phyloP scores from a whole-genome alignment of 2,797 vertebrate species.

The Fringilla coelebs region DNA sequence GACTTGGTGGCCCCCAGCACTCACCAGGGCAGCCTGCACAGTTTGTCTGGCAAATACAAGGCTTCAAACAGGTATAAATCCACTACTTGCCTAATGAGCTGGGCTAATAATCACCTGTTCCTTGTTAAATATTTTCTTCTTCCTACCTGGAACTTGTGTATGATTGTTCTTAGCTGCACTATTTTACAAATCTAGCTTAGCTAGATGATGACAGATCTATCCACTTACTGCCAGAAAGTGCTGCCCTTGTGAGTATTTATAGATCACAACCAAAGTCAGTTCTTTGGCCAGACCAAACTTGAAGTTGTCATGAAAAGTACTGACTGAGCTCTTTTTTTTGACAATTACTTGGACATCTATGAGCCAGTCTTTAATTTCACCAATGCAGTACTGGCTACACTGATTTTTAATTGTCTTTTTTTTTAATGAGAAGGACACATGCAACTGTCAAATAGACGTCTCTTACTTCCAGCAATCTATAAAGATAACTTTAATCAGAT shows the following conservation, averaged over 20 bases:
- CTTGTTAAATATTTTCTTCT: background rate
- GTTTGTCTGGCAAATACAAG: background rate
- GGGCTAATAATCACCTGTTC: background rate
- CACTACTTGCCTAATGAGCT: background rate
- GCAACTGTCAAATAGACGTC: background rate
- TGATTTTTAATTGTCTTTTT: background rate
- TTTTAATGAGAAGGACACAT: background rate
- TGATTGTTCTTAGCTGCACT: background rate
- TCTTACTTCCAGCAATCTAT: background rate
- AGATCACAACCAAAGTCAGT: conserved; percentile 1
- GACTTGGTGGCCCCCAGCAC: background rate
- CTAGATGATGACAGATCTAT: background rate
- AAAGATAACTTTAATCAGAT: conserved; percentile 28
- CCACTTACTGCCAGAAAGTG: background rate
- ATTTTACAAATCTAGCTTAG: background rate
- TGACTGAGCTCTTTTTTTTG: background rate
- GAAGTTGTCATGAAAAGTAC: background rate
- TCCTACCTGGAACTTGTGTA: background rate
- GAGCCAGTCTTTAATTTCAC: conserved; percentile 15
- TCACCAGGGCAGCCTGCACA: background rate
- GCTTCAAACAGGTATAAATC: background rate
- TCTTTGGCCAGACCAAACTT: background rate
- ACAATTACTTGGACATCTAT: conserved; percentile 11
- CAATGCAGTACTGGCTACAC: background rate
- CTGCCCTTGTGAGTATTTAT: background rate